phyloP scores from a whole-genome alignment of 1,140 invertebrate genomes.

The Magallana ariakensis region DNA sequence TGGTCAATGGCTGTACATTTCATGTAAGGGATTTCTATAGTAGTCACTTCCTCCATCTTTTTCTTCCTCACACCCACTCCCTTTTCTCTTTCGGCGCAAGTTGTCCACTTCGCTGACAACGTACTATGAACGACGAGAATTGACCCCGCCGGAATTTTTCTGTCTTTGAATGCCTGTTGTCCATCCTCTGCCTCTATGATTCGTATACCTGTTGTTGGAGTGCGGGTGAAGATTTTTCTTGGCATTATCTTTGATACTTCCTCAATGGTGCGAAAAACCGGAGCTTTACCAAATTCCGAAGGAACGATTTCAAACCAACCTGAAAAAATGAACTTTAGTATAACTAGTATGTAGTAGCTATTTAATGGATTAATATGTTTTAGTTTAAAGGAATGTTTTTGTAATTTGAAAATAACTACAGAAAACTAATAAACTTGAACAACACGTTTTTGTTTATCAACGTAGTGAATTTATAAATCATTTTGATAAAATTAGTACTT shows the following conservation, averaged over 20 bases:
- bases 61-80: slow-evolving; percentile 66
- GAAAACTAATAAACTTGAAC: too few relatives aligned
- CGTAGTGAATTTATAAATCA: too few relatives aligned
- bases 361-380: too few relatives aligned
- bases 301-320: slow-evolving; percentile 74
- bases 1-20: slow-evolving; percentile 70
- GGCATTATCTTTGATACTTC: slow-evolving; percentile 70
- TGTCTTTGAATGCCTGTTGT: slow-evolving; percentile 66
- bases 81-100: slow-evolving; percentile 54
- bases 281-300: slow-evolving; percentile 67
- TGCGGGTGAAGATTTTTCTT: slow-evolving; percentile 71
- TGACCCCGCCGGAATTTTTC: slow-evolving; percentile 68
- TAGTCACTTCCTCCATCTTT: slow-evolving; percentile 68
- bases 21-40: slow-evolving; percentile 69
- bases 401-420: too few relatives aligned
- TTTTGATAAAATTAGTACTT: too few relatives aligned
- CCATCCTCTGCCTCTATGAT: slow-evolving; percentile 57
- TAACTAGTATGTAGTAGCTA: too few relatives aligned
- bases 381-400: too few relatives aligned
- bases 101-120: slow-evolving; percentile 73
- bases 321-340: slow-evolving; percentile 49
- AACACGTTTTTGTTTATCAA: too few relatives aligned
- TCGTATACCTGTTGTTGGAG: slow-evolving; percentile 68
- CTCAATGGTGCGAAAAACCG: slow-evolving; percentile 66
- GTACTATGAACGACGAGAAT: slow-evolving; percentile 63